These are phyloP conservation scores for Archilochus colubris DNA, from an alignment of 2,113 vertebrate genomes.

Conservation along the genomic window DNA sequence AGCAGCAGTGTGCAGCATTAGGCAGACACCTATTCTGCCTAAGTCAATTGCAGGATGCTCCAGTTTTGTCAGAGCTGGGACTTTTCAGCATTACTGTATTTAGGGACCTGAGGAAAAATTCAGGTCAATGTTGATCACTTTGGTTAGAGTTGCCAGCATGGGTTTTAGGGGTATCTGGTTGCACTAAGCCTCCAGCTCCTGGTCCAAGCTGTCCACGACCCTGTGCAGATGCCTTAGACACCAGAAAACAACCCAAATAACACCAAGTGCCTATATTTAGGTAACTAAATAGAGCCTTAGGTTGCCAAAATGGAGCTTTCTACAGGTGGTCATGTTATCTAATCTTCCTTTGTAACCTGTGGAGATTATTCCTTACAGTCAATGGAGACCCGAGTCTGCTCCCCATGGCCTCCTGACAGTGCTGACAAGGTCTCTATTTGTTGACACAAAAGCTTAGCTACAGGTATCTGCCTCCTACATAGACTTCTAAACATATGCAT, in stretches of 20 bases:
- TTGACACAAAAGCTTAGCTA: not conserved
- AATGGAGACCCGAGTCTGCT: not conserved
- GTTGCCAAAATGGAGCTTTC: not conserved
- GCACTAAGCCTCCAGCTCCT: not conserved
- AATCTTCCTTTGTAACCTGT: not conserved
- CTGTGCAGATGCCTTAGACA: not conserved
- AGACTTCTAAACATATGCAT: not conserved
- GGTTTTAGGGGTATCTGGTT: not conserved
- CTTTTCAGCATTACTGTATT: not conserved
- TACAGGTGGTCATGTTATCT: not conserved
- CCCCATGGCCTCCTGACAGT: not conserved
- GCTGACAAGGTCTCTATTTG: not conserved
- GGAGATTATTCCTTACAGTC: not conserved
- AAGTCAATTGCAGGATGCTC: not conserved
- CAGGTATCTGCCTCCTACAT: not conserved
- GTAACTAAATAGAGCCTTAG: not conserved
- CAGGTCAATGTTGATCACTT: not conserved
- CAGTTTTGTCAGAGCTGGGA: not conserved
- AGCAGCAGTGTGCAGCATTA: not conserved
- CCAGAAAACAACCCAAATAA: not conserved
- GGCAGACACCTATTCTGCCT: not conserved
- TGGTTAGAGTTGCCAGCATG: not conserved
- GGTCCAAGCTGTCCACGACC: not conserved
- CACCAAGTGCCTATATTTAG: not conserved
- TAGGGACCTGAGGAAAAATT: not conserved